Conservation (phyloP, 2,797 vertebrate species). For the Sternotherus odoratus region DNA sequence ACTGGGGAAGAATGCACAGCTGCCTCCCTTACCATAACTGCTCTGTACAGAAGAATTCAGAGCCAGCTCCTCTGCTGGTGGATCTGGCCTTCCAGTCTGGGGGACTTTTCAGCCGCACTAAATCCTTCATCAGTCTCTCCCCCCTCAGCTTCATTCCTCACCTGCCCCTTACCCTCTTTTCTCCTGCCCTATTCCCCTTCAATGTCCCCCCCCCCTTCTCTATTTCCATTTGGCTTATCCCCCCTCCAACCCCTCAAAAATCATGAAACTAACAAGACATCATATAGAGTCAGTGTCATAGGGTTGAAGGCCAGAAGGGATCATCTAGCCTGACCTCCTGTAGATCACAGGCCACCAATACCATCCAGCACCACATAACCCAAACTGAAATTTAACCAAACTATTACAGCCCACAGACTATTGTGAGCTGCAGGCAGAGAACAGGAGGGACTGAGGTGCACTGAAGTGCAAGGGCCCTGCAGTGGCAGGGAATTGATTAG, state of each 20-base stretch:
- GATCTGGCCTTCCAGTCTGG: neutral
- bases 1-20: neutral
- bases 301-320: neutral
- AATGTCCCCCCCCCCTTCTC: neutral
- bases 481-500: neutral
- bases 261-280: neutral
- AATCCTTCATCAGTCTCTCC: neutral
- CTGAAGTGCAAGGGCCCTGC: too few species aligned
- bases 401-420: neutral
- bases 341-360: neutral
- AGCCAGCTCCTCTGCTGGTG: neutral
- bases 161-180: neutral
- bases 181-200: neutral
- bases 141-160: neutral
- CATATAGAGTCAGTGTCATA: neutral
- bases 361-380: neutral
- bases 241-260: accelerated
- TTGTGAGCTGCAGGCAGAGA: neutral
- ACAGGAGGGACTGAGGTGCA: neutral
- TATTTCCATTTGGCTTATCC: too few species aligned
- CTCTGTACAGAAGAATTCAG: neutral
- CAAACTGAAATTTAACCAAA: too few species aligned
- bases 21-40: neutral
- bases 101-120: neutral
- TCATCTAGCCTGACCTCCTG: too few species aligned